Percentiles rank a stretch among this genome's conserved stretches.
phyloP scores from a whole-genome alignment of 2,113 vertebrate species.

The Microtus oregoni region DNA sequence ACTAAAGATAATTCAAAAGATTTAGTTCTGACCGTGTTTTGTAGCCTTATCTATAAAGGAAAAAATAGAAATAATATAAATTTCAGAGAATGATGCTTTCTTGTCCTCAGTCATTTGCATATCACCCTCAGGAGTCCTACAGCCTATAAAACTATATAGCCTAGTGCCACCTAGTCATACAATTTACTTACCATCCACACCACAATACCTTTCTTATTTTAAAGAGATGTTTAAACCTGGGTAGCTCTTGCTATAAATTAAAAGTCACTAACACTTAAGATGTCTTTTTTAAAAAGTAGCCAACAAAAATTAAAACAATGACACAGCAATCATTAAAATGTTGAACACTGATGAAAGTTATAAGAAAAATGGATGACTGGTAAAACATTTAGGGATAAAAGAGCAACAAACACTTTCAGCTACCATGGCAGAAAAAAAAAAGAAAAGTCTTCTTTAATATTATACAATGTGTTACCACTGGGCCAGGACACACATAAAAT shows the following conservation, averaged over 20 bases:
- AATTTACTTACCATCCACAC: constrained; percentile 15
- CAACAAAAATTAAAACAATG: constrained; percentile 53
- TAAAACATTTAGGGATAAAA: neutral
- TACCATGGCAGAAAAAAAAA: constrained; percentile 30
- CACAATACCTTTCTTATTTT: neutral
- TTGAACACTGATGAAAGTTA: neutral
- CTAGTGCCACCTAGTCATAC: neutral
- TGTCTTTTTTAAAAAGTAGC: neutral
- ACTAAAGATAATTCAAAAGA: constrained; percentile 49
- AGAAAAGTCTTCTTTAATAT: neutral
- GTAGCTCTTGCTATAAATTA: neutral
- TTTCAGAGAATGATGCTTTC: neutral
- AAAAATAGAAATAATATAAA: constrained; percentile 33
- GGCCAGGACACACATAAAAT: constrained; percentile 23
- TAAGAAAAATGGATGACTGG: neutral
- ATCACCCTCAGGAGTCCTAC: neutral
- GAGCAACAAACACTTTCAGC: neutral
- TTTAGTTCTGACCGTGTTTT: constrained; percentile 6
- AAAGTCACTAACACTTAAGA: neutral
- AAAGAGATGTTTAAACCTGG: neutral
- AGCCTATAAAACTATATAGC: neutral
- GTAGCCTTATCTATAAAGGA: neutral
- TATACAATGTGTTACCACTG: neutral
- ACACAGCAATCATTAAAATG: neutral
- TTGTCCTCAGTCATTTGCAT: neutral